These are phyloP conservation scores for Enoplosus armatus DNA, from an alignment of 2,797 vertebrate genomes.

Conservation along the genomic window DNA sequence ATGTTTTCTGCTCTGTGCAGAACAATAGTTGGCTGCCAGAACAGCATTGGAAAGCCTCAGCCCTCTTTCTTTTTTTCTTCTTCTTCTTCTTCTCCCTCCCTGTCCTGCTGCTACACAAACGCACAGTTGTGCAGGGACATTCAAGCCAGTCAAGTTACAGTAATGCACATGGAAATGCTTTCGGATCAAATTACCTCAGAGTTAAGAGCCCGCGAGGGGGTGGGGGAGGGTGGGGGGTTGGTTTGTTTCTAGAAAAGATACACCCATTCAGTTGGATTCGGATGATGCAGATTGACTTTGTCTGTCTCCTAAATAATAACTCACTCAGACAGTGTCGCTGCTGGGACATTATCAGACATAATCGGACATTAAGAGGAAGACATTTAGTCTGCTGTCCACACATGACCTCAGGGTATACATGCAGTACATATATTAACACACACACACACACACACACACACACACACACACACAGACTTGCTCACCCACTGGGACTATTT, in stretches of 20 bases:
- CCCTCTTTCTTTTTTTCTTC: conserved; percentile 8
- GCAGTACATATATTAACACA: neutral
- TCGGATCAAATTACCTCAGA: conserved; percentile 33
- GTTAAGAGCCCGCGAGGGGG: no score
- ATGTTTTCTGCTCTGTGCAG: conserved; percentile 67
- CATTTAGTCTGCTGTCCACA: neutral
- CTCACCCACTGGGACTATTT: neutral
- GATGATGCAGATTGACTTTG: neutral
- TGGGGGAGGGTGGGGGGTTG: no score
- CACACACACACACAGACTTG: no score
- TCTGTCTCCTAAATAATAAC: no score
- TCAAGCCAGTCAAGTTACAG: conserved; percentile 40
- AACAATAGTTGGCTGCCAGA: conserved; percentile 75
- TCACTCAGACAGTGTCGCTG: neutral
- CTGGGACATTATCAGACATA: neutral
- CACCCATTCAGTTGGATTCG: neutral
- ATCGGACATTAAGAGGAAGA: neutral
- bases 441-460: no score
- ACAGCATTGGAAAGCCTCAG: conserved; percentile 40
- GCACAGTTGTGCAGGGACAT: conserved; percentile 51
- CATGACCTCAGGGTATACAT: neutral
- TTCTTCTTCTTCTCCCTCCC: conserved; percentile 23
- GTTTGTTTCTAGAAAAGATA: no score
- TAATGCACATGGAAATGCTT: conserved; percentile 26
- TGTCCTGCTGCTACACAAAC: conserved; percentile 49